phyloP scores from a whole-genome alignment of 2,797 vertebrate genomes.

The Harpagifer antarcticus region DNA sequence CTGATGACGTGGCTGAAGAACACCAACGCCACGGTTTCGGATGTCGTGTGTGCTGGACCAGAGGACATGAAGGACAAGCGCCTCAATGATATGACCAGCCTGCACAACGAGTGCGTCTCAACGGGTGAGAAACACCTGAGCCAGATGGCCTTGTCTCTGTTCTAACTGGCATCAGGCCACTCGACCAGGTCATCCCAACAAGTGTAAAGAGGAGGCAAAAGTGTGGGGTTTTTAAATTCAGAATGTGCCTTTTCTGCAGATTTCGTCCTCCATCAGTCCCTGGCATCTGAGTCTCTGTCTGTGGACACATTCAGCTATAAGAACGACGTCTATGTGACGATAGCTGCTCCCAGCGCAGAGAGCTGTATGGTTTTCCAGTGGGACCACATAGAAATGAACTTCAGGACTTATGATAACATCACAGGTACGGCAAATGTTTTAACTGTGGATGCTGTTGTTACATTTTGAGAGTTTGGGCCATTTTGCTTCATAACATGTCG shows the following conservation, averaged over 20 bases:
- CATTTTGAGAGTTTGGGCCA: too few relatives aligned
- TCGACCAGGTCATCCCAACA: not conserved
- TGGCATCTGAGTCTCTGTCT: slow-evolving; percentile 94
- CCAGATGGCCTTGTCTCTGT: slow-evolving; percentile 19
- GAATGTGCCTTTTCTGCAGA: slow-evolving; percentile 80
- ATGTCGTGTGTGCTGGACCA: slow-evolving; percentile 92
- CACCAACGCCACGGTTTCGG: slow-evolving; percentile 97
- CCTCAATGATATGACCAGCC: slow-evolving; percentile 93
- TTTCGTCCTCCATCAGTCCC: slow-evolving; percentile 94
- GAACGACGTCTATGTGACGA: slow-evolving; percentile 96
- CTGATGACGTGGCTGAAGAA: slow-evolving; percentile 96
- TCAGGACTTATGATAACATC: slow-evolving; percentile 98
- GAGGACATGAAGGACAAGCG: slow-evolving; percentile 95
- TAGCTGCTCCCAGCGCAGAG: slow-evolving; percentile 95
- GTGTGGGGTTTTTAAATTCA: not conserved
- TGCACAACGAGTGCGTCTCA: slow-evolving; percentile 94
- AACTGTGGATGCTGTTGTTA: not conserved
- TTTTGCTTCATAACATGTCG: too few relatives aligned
- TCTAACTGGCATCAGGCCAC: slow-evolving; percentile 1
- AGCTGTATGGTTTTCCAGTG: slow-evolving; percentile 98
- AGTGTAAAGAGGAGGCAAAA: not conserved
- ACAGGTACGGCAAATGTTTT: slow-evolving; percentile 85
- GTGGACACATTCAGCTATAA: slow-evolving; percentile 96
- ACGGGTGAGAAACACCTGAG: slow-evolving; percentile 86
- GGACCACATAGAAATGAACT: slow-evolving; percentile 99